phyloP scores from a whole-genome alignment of 2,113 vertebrate genomes.

The Tychaedon coryphoeus region DNA sequence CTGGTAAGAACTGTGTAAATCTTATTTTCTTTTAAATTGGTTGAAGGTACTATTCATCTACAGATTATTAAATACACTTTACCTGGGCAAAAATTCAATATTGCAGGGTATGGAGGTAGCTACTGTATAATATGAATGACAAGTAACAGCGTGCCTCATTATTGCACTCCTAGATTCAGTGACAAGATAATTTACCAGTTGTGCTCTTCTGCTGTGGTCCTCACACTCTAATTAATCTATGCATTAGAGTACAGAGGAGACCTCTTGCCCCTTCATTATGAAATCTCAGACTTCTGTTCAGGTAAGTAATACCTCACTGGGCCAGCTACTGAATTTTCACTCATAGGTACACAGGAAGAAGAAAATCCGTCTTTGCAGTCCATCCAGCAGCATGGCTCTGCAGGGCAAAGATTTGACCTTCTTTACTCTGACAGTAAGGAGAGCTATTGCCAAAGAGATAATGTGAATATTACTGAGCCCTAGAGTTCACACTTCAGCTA shows the following conservation, averaged over 20 bases:
- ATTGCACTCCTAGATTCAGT: background rate
- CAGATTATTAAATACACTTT: background rate
- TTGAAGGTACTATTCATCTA: background rate
- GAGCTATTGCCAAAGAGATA: background rate
- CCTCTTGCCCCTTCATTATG: background rate
- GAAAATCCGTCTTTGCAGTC: background rate
- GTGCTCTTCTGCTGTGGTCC: background rate
- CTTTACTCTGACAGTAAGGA: background rate
- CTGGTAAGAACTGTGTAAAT: background rate
- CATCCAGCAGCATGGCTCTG: background rate
- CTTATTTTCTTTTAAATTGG: background rate
- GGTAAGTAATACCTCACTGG: background rate
- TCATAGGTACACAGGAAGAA: background rate
- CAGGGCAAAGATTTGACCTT: background rate
- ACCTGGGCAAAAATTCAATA: background rate
- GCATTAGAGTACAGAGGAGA: background rate
- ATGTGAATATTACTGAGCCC: background rate
- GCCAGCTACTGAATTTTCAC: background rate
- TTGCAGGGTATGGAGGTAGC: background rate
- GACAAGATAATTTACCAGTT: background rate
- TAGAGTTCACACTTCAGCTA: background rate
- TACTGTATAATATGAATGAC: background rate
- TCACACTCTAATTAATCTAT: background rate
- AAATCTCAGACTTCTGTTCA: background rate
- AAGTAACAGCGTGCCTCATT: background rate